Percentiles rank a stretch among this genome's conserved stretches.
These are phyloP conservation scores for Pipistrellus nathusii DNA, from an alignment of 2,797 vertebrate species.

Conservation along the genomic window DNA sequence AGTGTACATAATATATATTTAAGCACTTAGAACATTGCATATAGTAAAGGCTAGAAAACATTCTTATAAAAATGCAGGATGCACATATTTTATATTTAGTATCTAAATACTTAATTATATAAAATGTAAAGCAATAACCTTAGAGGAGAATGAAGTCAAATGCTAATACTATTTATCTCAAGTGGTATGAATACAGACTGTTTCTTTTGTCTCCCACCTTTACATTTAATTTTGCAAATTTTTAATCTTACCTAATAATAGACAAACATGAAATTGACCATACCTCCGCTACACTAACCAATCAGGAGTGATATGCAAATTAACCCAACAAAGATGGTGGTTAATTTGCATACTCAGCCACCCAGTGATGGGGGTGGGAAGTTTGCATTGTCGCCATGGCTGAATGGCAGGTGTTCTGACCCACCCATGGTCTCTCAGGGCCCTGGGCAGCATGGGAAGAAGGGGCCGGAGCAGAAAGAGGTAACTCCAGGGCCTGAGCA, in stretches of 20 bases:
- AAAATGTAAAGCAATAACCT: background rate
- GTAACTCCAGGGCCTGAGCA: no score
- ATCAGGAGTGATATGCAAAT: no score
- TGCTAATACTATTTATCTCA: conserved; percentile 23
- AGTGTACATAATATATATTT: background rate
- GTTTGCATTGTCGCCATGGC: no score
- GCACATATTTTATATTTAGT: background rate
- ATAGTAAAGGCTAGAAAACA: background rate
- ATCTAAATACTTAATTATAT: background rate
- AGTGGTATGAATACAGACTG: background rate
- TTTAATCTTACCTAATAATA: background rate
- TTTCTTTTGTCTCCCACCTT: background rate
- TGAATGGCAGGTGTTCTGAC: no score
- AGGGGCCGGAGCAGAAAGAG: no score
- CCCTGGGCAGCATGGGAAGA: no score
- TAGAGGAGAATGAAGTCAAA: background rate
- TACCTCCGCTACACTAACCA: no score
- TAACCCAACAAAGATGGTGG: no score
- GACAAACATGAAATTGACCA: no score
- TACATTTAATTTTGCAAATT: background rate
- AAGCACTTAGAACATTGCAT: background rate
- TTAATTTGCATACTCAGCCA: no score
- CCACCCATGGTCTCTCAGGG: no score
- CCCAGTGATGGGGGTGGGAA: no score
- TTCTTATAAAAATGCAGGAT: background rate